phyloP scores from a whole-genome alignment of 2,113 vertebrate species.

The Murina feae region DNA sequence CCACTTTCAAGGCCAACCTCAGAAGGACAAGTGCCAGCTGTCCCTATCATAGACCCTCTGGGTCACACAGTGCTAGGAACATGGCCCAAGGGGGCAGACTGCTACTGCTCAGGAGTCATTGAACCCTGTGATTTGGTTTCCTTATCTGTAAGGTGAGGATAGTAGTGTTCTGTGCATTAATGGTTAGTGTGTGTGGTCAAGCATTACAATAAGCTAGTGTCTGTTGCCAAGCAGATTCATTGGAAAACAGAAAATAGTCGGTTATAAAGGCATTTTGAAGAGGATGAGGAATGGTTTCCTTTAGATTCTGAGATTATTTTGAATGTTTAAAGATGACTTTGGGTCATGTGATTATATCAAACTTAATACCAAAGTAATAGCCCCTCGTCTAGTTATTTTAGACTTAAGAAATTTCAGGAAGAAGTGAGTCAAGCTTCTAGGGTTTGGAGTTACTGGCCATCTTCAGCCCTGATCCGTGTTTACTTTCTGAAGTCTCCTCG shows the following conservation, averaged over 20 bases:
- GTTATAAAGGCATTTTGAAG: neutral
- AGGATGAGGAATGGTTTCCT: neutral
- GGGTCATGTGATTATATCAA: neutral
- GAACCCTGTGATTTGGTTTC: neutral
- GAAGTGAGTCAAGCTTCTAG: neutral
- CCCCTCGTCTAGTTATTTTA: neutral
- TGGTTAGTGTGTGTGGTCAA: neutral
- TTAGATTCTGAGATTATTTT: neutral
- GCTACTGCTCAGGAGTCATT: neutral
- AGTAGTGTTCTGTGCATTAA: neutral
- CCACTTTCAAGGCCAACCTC: neutral
- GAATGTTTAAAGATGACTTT: constrained; percentile 9
- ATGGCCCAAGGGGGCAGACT: neutral
- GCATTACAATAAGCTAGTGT: neutral
- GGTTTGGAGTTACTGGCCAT: neutral
- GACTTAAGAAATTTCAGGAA: neutral
- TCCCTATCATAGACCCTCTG: neutral
- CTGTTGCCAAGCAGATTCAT: neutral
- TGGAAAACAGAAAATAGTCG: neutral
- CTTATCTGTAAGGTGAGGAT: neutral
- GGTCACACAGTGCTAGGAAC: neutral
- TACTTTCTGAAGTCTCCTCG: neutral
- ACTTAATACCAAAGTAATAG: neutral
- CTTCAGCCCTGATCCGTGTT: neutral
- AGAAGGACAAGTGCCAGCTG: neutral